Evolutionary conservation across 2,113 vertebrate species (phyloP), one percentile per base, ranked within the genome.

Genomic region (Semicossyphus pulcher): DNA sequence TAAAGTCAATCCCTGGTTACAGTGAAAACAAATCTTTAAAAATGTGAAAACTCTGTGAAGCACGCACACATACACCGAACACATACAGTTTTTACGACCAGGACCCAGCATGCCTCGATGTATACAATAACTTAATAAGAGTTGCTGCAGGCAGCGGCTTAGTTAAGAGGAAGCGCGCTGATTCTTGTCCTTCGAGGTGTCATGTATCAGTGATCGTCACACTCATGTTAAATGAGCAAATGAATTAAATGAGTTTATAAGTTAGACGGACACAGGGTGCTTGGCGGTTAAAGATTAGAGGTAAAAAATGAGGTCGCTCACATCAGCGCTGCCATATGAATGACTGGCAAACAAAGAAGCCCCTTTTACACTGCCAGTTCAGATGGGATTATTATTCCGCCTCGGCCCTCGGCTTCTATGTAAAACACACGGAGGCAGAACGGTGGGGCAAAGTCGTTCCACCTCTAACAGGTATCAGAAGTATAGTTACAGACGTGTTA

Each of bases 11-110:
- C 82, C 74, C 45, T 64, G 56, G 70, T 73, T 80, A 80, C 68
- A 74, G 58, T 71, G 65, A 84, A 83, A 88, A 88, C 76, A 77
- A 72, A 86, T 63, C 67, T 59, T 73, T 36, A 68, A 70, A 72
- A 64, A 62, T 60, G 15, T 15, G 32, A 44, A 67, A 77, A 72
- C 48, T 61, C 32, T 21, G 0, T 36, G 32, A n/a, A 64, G 4
- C 42, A 67, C 31, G 36, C 31, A 68, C 45, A 73, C 52, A 29
- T 32, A 56, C 44, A 18, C 54, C 25, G 26, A 45, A 53, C 53
- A 39, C 42, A 34, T 28, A 57, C 67, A 80, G 53, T 29, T 34
- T 67, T 72, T 73, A 47, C 18, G 34, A 68, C 72, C 86, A 85
- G 84, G 90, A 72, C 62, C 20, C 25, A 42, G 62, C 87, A 77